These are phyloP conservation scores for Megathymus violae DNA, from an alignment of 1,140 invertebrate species.

Conservation along the genomic window DNA sequence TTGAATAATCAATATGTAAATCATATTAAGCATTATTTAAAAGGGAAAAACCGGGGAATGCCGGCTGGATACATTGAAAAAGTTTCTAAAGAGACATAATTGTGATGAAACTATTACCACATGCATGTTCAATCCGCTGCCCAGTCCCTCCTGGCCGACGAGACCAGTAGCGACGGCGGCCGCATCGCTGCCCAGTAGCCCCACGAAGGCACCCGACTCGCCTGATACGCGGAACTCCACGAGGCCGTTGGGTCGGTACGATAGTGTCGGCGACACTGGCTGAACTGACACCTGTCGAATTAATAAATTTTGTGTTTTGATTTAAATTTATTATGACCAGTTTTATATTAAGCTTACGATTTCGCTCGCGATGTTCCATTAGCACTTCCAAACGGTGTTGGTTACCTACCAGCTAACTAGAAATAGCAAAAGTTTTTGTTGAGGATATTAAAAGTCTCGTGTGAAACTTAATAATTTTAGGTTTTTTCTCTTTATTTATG, in stretches of 20 bases:
- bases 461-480: too few relatives aligned
- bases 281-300: constrained; percentile 55
- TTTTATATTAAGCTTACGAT: background rate
- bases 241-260: constrained; percentile 59
- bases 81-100: too few relatives aligned
- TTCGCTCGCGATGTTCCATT: too few relatives aligned
- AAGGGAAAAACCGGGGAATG: too few relatives aligned
- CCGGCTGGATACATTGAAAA: too few relatives aligned
- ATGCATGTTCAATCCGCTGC: constrained; percentile 63
- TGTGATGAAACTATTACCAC: constrained; percentile 43
- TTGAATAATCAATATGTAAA: too few relatives aligned
- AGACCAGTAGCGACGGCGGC: constrained; percentile 53
- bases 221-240: constrained; percentile 62
- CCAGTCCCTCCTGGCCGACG: constrained; percentile 51
- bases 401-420: too few relatives aligned
- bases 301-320: background rate
- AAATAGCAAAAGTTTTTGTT: too few relatives aligned
- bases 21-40: too few relatives aligned
- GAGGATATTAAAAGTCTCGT: too few relatives aligned
- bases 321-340: background rate
- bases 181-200: constrained; percentile 53
- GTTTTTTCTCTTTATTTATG: too few relatives aligned
- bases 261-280: constrained; percentile 45
- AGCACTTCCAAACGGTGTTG: too few relatives aligned
- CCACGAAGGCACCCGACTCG: constrained; percentile 57